Conservation (phyloP, 2,888 invertebrate species). For the Pocota personata region DNA sequence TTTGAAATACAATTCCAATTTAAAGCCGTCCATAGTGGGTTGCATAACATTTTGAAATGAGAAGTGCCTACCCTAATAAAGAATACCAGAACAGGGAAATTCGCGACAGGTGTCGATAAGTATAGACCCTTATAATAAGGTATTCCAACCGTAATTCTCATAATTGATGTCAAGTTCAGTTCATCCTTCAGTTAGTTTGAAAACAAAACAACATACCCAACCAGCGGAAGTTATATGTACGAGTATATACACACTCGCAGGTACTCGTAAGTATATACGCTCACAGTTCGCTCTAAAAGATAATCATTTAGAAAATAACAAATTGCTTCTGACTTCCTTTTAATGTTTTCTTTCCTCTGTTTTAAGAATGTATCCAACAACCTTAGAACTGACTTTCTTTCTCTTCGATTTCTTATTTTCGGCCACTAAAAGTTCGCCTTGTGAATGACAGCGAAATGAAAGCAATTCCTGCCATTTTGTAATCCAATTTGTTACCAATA, state of each 20-base stretch:
- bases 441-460: conserved; percentile 19
- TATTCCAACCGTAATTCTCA: neutral
- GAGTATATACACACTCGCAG: too few relatives aligned
- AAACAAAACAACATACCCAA: neutral
- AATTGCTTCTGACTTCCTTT: neutral
- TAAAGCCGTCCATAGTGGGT: neutral
- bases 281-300: neutral
- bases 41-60: neutral
- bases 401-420: neutral
- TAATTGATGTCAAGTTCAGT: neutral
- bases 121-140: neutral
- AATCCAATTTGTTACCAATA: conserved; percentile 41
- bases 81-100: neutral
- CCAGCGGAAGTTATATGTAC: neutral
- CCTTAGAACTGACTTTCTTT: neutral
- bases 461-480: conserved; percentile 7
- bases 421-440: neutral
- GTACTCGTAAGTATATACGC: too few relatives aligned
- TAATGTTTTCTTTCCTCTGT: neutral
- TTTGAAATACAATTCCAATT: neutral
- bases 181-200: neutral
- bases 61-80: neutral
- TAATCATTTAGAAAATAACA: neutral
- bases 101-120: neutral
- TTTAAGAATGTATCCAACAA: neutral